Conservation (phyloP, 1,140 invertebrate genomes). For the Saxidomus purpurata region DNA sequence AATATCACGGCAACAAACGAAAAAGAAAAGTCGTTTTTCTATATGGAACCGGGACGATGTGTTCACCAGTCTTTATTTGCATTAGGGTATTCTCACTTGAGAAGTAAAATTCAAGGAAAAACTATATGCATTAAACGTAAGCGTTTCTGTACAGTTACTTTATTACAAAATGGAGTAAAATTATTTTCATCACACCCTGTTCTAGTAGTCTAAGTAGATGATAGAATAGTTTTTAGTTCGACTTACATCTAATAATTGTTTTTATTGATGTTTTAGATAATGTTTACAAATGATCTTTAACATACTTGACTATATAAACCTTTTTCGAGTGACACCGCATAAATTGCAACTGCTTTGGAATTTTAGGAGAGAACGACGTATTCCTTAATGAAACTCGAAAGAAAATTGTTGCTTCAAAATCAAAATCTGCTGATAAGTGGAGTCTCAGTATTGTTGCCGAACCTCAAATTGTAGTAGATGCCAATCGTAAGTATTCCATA, state of each 20-base stretch:
- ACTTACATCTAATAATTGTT: background rate
- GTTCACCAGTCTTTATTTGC: constrained; percentile 30
- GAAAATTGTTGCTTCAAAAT: background rate
- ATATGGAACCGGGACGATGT: constrained; percentile 48
- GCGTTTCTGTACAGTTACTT: background rate
- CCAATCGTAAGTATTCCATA: background rate
- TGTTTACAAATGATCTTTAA: background rate
- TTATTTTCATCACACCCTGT: background rate
- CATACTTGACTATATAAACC: no score
- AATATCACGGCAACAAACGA: background rate
- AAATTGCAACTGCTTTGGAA: background rate
- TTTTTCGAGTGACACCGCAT: no score
- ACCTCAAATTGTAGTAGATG: background rate
- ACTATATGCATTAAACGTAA: constrained; percentile 43
- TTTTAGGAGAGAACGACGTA: constrained; percentile 4
- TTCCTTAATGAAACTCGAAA: background rate
- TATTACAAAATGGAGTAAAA: background rate
- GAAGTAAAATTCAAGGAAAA: constrained; percentile 23
- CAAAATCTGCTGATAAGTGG: background rate
- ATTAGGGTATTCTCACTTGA: constrained; percentile 16
- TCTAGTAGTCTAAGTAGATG: no score
- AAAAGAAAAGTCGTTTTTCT: constrained; percentile 25
- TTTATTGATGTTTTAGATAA: background rate
- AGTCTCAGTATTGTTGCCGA: background rate
- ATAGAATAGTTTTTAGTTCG: background rate